These are phyloP conservation scores for Muscicapa striata DNA, from an alignment of 2,797 vertebrate species.

Conservation along the genomic window DNA sequence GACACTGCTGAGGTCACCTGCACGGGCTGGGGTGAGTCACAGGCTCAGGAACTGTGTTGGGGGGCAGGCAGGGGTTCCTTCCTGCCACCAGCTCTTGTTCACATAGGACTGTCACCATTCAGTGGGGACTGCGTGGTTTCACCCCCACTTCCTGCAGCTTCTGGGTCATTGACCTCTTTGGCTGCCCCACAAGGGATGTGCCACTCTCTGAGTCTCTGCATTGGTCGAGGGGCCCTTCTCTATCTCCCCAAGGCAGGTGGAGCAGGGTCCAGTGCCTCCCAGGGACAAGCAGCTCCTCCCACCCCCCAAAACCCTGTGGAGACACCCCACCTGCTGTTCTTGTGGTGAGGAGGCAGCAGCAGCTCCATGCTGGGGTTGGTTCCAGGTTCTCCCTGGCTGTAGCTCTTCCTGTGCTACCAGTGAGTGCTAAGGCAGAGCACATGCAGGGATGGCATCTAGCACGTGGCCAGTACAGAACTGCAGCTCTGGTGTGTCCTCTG, in stretches of 20 bases:
- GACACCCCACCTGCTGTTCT: background rate
- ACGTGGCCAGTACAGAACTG: background rate
- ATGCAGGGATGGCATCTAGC: background rate
- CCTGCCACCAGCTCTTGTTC: background rate
- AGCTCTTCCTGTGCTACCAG: background rate
- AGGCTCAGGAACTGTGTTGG: fast-evolving
- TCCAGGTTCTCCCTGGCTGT: background rate
- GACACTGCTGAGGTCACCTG: fast-evolving
- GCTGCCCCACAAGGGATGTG: fast-evolving
- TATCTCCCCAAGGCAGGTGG: background rate
- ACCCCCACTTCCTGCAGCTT: background rate
- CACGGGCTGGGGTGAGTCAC: fast-evolving
- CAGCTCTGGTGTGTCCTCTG: background rate
- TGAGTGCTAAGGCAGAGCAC: background rate
- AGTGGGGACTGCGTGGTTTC: fast-evolving
- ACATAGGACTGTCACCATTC: fast-evolving
- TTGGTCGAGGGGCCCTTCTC: fast-evolving
- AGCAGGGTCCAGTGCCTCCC: background rate
- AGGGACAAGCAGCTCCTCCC: fast-evolving
- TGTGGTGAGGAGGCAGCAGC: background rate
- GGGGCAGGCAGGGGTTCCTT: fast-evolving
- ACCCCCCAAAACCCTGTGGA: background rate
- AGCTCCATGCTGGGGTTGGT: background rate
- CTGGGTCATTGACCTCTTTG: fast-evolving
- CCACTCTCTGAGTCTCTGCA: background rate